These are phyloP conservation scores for Channa striata DNA, from an alignment of 2,797 vertebrate species.

Conservation along the genomic window DNA sequence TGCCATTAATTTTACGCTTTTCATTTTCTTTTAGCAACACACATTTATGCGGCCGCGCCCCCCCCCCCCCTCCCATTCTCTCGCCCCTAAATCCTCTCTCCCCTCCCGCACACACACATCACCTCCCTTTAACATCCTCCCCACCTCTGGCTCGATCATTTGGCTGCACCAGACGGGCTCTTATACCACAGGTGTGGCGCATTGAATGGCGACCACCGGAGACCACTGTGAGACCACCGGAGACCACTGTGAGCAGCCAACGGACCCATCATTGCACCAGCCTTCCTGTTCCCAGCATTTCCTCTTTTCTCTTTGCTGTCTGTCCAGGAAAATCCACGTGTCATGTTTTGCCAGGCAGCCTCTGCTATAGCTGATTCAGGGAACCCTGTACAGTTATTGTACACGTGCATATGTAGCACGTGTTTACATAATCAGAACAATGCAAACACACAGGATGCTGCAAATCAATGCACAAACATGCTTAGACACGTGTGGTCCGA, in stretches of 20 bases:
- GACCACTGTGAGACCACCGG: conserved; percentile 42
- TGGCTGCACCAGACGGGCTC: conserved; percentile 56
- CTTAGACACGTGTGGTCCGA: neutral
- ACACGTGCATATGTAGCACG: neutral
- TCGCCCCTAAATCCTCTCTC: conserved; percentile 29
- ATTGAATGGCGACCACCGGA: conserved; percentile 63
- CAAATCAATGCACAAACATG: conserved; percentile 5
- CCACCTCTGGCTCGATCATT: conserved; percentile 52
- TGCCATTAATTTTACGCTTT: conserved; percentile 38
- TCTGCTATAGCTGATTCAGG: conserved; percentile 13
- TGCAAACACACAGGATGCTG: neutral
- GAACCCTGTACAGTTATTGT: no score
- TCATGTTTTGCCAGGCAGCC: conserved; percentile 42
- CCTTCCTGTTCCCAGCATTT: conserved; percentile 24
- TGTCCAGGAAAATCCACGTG: conserved; percentile 39
- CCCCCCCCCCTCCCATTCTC: conserved; percentile 20
- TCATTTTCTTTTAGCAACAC: conserved; percentile 36
- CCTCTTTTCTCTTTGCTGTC: conserved; percentile 4
- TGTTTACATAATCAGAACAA: neutral
- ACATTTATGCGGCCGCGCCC: neutral
- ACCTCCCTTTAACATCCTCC: conserved; percentile 28
- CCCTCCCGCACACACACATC: neutral
- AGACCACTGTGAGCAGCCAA: conserved; percentile 35
- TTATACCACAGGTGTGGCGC: conserved; percentile 65
- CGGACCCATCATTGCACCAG: conserved; percentile 37